Evolutionary conservation across 2,113 vertebrate species (phyloP), one percentile per base, ranked within the genome.

Genomic region (Phainopepla nitens): DNA sequence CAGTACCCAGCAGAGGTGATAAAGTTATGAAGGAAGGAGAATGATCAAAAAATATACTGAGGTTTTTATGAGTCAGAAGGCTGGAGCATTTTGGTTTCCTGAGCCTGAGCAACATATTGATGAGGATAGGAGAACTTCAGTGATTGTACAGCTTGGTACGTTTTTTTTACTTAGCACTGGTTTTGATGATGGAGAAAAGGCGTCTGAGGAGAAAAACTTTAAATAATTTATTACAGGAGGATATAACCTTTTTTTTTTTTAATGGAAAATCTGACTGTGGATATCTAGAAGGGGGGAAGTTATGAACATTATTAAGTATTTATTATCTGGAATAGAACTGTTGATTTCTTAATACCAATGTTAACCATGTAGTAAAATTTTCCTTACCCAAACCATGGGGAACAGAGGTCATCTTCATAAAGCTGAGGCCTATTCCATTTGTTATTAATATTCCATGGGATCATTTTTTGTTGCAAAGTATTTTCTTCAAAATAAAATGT

Each of bases 401-500:
- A 84, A 24, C 19, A 3, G 17, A 87, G 24, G 13, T 81, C 60
- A 49, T 82, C 68, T 94, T 91, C 42, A 49, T 76, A 33, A 93
- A 23, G 15, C 17, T 65, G 53, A 76, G 22, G 20, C 28, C 42
- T 93, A 41, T 93, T 87, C 51, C 15, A 33, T 93, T 75, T 89
- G 65, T 71, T 87, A 45, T 53, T 66, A 79, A 42, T 94, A 60
- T 69, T 94, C 13, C 33, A 58, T n/a, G 50, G 27, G 23, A 80
- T 80, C 31, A 31, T 78, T 93, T 95, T 51, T 82, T 84, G 42
- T 64, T 64, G 18, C 22, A 54, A 80, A 72, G 7, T 71, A 60
- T 76, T 93, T 93, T 81, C 50, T 73, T 90, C 54, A 95, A 80
- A 94, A 95, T 77, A 41, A 93, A 94, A 85, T 76, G 72, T 69